Evolutionary conservation across 2,797 vertebrate genomes (phyloP), one percentile per base, ranked within the genome.

Genomic region (Propithecus deckenii): DNA sequence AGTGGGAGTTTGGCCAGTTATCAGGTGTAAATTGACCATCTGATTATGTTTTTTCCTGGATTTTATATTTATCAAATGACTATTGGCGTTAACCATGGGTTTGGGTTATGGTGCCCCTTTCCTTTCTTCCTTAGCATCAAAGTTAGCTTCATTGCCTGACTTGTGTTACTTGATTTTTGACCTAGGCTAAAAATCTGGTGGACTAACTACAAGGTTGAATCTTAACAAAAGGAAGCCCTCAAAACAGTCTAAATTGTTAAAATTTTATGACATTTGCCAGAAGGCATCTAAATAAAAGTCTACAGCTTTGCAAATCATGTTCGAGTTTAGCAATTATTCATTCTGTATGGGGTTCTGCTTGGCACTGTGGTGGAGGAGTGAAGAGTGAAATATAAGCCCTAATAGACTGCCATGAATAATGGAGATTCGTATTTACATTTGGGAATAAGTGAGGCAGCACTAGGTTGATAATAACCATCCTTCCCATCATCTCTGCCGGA

Each of bases 391-490:
- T 84, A 86, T 32, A 97, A 97, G 91, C 55, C 90, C 93, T 97
- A 95, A 96, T 95, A 97, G 96, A 95, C 90, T 96, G 22, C 48
- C 74, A 93, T 98, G 97, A 98, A 98, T 97, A 96, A 97, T 97
- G 86, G 95, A 98, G 90, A 96, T 65, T 22, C 25, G 22, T 69
- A 97, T 98, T 97, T 98, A 91, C 97, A 97, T 98, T 97, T 97
- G 87, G 97, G 97, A 98, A 97, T 57, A 96, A 96, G 61, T 18
- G 63, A 97, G 97, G 79, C 3, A 17, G 43, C 52, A 32, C 23
- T 76, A 0, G 0, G 95, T 81, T 97, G 83, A 96, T 94, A 97
- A 98, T 94, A 97, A 95, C n/a, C 32, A 92, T 76, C 71, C 76
- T 98, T 97, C n/a, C 92, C 23, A 0, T 92, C 87, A 78, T 95